A percentile compares a stretch with the other conserved stretches of the same genome.
phyloP scores from a whole-genome alignment of 2,888 invertebrate species.

The Argyresthia goedartella region DNA sequence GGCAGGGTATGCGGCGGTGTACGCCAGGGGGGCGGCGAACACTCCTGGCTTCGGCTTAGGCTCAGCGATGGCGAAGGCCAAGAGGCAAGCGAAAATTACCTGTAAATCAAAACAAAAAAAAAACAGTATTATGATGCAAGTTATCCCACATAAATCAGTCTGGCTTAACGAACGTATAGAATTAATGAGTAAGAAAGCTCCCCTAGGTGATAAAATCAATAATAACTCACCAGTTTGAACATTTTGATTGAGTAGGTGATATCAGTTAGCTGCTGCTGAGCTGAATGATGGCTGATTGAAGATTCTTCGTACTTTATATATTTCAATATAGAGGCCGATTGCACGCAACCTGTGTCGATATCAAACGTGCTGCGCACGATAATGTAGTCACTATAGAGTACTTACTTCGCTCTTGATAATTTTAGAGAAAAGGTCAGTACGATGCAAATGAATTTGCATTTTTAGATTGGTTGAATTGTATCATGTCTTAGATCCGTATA shows the following conservation, averaged over 20 bases:
- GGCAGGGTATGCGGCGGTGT: constrained; percentile 42
- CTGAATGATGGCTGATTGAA: background rate
- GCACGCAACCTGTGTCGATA: too few species aligned
- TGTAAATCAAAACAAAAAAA: constrained; percentile 20
- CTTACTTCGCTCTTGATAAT: too few species aligned
- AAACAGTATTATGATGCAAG: too few species aligned
- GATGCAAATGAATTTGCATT: too few species aligned
- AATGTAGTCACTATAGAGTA: too few species aligned
- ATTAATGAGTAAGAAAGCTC: background rate
- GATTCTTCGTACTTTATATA: background rate
- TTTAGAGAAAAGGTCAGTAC: too few species aligned
- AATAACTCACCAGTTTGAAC: constrained; percentile 58
- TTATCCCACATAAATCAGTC: too few species aligned
- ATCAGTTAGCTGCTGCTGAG: background rate
- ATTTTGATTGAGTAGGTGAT: constrained; percentile 25
- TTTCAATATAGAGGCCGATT: too few species aligned
- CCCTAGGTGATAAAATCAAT: background rate
- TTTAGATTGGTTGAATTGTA: too few species aligned
- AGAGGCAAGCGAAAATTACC: constrained; percentile 41
- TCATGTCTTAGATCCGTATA: too few species aligned
- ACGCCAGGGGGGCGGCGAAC: constrained; percentile 28
- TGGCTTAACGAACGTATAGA: background rate
- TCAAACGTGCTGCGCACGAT: too few species aligned
- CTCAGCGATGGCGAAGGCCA: constrained; percentile 41
- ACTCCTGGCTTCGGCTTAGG: constrained; percentile 22